These are phyloP conservation scores for Muntiacus reevesi DNA, from an alignment of 2,113 vertebrate species.

Conservation along the genomic window DNA sequence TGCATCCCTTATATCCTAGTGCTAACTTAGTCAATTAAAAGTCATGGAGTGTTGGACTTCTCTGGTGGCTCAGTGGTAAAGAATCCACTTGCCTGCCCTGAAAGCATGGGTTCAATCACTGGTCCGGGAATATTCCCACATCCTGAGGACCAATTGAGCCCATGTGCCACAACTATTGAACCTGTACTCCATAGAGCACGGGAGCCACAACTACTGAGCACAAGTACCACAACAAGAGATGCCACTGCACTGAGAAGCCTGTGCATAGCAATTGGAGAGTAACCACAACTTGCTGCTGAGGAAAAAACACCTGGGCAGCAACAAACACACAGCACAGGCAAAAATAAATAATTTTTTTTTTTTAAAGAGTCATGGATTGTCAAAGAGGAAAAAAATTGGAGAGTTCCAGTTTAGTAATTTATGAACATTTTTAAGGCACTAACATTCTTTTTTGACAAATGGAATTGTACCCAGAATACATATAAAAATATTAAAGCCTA, in stretches of 20 bases:
- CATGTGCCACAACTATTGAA: neutral
- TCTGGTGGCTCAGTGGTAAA: neutral
- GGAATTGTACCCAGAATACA: neutral
- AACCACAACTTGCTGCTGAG: neutral
- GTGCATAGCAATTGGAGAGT: neutral
- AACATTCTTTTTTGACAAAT: neutral
- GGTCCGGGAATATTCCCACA: neutral
- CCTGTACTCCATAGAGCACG: neutral
- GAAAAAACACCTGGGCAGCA: neutral
- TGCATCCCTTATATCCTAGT: neutral
- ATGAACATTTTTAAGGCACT: neutral
- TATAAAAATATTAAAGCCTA: neutral
- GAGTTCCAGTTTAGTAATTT: neutral
- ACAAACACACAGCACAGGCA: neutral
- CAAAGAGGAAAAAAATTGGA: neutral
- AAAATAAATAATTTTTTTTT: neutral
- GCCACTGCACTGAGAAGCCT: neutral
- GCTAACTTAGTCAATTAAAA: neutral
- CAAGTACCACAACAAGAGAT: neutral
- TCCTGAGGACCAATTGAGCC: neutral
- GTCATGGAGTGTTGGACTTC: neutral
- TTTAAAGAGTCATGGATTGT: neutral
- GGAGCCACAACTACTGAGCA: neutral
- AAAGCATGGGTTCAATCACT: neutral
- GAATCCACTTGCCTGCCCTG: neutral